Percentiles rank a stretch among this genome's conserved stretches.
phyloP scores from a whole-genome alignment of 2,797 vertebrate species.

The Mormyrops attenuatus region DNA sequence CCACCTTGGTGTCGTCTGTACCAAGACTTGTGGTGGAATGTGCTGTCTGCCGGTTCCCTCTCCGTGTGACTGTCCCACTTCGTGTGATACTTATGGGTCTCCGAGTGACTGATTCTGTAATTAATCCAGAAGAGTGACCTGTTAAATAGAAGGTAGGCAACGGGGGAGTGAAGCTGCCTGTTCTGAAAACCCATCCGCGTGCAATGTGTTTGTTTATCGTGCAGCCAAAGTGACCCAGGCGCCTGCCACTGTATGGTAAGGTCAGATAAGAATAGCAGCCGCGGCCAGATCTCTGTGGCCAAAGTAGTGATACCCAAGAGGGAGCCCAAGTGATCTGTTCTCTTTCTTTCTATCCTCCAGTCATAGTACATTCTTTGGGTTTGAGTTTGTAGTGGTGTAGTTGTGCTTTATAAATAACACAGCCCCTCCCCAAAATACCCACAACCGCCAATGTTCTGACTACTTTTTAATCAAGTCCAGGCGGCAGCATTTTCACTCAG shows the following conservation, averaged over 20 bases:
- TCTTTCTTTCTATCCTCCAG: neutral
- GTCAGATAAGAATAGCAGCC: neutral
- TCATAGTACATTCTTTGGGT: neutral
- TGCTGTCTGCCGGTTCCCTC: neutral
- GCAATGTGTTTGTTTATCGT: neutral
- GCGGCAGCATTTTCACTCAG: neutral
- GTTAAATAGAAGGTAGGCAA: neutral
- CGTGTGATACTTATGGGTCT: neutral
- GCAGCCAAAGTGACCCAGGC: neutral
- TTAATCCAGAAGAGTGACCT: neutral
- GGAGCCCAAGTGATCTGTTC: neutral
- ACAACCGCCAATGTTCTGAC: slow-evolving; percentile 1
- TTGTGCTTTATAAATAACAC: neutral
- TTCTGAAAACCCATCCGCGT: neutral
- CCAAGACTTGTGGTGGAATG: neutral
- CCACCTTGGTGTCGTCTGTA: neutral
- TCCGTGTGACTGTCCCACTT: neutral
- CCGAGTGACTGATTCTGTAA: neutral
- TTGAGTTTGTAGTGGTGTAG: neutral
- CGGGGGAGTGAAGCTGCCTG: neutral
- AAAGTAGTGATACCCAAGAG: neutral
- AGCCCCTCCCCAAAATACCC: neutral
- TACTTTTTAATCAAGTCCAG: slow-evolving; percentile 6
- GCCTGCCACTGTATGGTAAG: neutral
- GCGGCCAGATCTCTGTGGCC: neutral